Conservation (phyloP, 2,888 invertebrate genomes). For the Villa cingulata region DNA sequence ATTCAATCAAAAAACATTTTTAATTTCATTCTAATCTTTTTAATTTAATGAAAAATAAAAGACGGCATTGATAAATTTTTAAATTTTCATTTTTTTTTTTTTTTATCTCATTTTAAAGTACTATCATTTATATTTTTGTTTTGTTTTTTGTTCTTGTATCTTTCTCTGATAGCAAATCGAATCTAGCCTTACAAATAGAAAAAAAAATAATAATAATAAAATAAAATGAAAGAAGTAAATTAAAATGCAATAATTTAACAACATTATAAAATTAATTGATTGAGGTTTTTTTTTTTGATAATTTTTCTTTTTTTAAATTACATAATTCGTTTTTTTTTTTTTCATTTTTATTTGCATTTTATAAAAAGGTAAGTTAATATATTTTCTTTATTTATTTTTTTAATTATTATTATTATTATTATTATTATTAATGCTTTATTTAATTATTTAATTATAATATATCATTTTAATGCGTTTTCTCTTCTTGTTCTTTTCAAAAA, state of each 20-base stretch:
- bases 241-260: slow-evolving; percentile 12
- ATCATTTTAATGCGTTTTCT: no score
- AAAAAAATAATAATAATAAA: slow-evolving; percentile 3
- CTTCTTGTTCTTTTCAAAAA: no score
- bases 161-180: no score
- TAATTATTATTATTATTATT: no score
- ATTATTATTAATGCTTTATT: no score
- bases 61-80: slow-evolving; percentile 1
- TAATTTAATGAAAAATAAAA: slow-evolving; percentile 9
- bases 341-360: background rate
- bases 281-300: slow-evolving; percentile 4
- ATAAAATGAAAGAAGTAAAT: slow-evolving; percentile 1
- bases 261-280: slow-evolving; percentile 11
- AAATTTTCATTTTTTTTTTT: slow-evolving; percentile 2
- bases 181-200: background rate
- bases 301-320: slow-evolving; percentile 2
- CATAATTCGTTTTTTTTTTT: background rate
- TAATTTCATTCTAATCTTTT: background rate
- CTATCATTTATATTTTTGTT: no score
- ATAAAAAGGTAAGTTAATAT: no score
- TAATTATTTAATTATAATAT: no score
- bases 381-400: slow-evolving; percentile 6
- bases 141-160: no score
- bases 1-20: no score
- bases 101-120: background rate